Evolutionary conservation across 2,797 vertebrate genomes (phyloP), one percentile per base, ranked within the genome.

Genomic region (Hylomyscus alleni): DNA sequence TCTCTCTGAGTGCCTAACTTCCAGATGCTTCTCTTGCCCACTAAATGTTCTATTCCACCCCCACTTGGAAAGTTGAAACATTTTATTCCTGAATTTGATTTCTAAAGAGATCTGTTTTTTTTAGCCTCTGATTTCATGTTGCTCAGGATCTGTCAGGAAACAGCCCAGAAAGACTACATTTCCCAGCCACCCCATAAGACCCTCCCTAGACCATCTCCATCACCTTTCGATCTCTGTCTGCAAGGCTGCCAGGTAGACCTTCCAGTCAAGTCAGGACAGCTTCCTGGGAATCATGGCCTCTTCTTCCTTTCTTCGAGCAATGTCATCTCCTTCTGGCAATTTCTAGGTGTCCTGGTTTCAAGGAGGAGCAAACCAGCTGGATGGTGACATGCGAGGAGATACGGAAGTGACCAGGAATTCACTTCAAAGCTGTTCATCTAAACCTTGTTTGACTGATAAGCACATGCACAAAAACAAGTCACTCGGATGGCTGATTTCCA

Each of bases 391-490:
- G 19, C 0, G 5, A 1, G 62, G 14, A 88, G 31, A 19, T 67
- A n/a, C 10, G 1, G 4, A 26, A 0, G 7, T 34, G 85, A 73
- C 26, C n/a, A 44, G 26, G 58, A n/a, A 89, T 37, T 37, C 9
- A 10, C 89, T 83, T 73, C 1, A 0, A 91, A 78, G 44, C 34
- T 89, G 34, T 81, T 58, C 89, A 14, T 58, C 88, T 82, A 65
- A 62, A 40, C 73, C 62, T 78, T 73, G 83, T 56, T 78, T 77
- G 73, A 40, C 86, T 89, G 58, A 93, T 73, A 75, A 95, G 75
- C 40, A 58, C 88, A 56, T 7, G 37, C 6, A n/a, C 5, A 7
- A 37, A 89, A 73, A n/a, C 54, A 44, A 44, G 76, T 73, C 0
- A 0, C 9, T 44, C 11, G 0, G 9, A 14, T 81, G 96, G 93